These are phyloP conservation scores for Zootoca vivipara DNA, from an alignment of 2,113 vertebrate genomes.

Conservation along the genomic window DNA sequence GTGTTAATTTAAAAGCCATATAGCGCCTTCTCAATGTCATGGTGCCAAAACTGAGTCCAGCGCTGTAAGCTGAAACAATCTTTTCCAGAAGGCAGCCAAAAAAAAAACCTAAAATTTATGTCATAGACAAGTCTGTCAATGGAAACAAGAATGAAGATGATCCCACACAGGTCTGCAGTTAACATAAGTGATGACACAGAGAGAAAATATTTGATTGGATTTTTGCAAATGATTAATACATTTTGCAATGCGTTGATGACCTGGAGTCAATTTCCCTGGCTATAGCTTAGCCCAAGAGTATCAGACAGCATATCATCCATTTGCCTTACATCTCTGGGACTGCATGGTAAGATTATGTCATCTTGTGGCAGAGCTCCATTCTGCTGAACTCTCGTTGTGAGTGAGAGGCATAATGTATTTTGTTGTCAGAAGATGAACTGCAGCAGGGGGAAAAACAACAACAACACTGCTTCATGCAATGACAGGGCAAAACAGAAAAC, in stretches of 20 bases:
- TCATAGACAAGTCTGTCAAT: neutral
- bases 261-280: constrained; percentile 49
- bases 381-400: neutral
- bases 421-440: too few relatives aligned
- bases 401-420: too few relatives aligned
- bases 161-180: neutral
- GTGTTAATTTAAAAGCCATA: neutral
- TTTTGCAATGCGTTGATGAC: constrained; percentile 29
- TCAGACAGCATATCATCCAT: constrained; percentile 42
- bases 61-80: neutral
- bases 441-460: too few relatives aligned
- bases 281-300: constrained; percentile 34
- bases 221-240: constrained; percentile 25
- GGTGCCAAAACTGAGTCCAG: neutral
- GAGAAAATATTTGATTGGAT: constrained; percentile 47
- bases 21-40: neutral
- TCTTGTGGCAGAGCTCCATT: constrained; percentile 8
- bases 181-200: neutral
- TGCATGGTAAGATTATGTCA: constrained; percentile 23
- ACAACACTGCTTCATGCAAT: too few relatives aligned
- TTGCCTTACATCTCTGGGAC: constrained; percentile 47
- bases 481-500: too few relatives aligned
- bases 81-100: constrained; percentile 10
- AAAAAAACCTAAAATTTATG: constrained; percentile 24
- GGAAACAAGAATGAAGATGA: constrained; percentile 25